Evolutionary conservation across 2,888 invertebrate genomes (phyloP).

Genomic region (Leucozona laternaria): DNA sequence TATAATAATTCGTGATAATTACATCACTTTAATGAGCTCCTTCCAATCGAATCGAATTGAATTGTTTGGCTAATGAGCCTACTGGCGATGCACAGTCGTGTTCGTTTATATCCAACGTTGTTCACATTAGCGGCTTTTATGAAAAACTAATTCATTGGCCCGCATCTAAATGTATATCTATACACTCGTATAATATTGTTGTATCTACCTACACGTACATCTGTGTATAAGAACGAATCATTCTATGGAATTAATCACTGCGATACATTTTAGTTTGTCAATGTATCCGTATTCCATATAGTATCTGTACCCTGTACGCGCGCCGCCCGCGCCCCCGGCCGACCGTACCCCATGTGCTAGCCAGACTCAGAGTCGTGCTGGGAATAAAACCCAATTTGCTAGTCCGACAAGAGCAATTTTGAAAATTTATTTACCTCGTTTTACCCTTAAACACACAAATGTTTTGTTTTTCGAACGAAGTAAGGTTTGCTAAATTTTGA

Average conservation of each 20-base stretch:
- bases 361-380: background rate
- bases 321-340: too few species aligned
- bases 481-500: conserved; percentile 33
- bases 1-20: conserved; percentile 65
- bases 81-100: conserved; percentile 56
- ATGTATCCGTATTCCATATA: conserved; percentile 2
- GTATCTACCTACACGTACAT: background rate
- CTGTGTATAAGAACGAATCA: conserved; percentile 46
- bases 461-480: conserved; percentile 40
- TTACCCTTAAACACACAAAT: conserved; percentile 25
- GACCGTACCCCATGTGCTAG: background rate
- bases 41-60: conserved; percentile 63
- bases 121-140: conserved; percentile 51
- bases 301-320: too few species aligned
- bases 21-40: conserved; percentile 61
- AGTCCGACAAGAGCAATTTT: conserved; percentile 17
- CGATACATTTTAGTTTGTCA: conserved; percentile 54
- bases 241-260: conserved; percentile 54
- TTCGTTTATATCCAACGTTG: conserved; percentile 8
- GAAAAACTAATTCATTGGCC: conserved; percentile 57
- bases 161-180: conserved; percentile 10
- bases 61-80: conserved; percentile 71
- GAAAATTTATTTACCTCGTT: conserved; percentile 56
- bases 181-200: background rate
- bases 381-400: conserved; percentile 25